Evolutionary conservation across 2,797 vertebrate species (phyloP).

Genomic region (Urosaurus nigricauda): DNA sequence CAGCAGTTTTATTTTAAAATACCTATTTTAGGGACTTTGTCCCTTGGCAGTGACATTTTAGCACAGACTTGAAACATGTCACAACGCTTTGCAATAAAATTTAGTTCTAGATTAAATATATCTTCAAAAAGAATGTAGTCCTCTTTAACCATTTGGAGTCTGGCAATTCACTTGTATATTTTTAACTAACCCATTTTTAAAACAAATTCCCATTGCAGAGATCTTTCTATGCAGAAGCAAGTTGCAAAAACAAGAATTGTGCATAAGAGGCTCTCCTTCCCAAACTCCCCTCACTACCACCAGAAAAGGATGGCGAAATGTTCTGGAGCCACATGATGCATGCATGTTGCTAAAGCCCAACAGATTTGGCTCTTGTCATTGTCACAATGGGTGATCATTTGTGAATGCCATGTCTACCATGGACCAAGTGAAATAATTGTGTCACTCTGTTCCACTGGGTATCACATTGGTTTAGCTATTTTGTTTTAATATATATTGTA

Average conservation of each 20-base stretch:
- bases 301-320: neutral
- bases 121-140: neutral
- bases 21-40: constrained; percentile 20
- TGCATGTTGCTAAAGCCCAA: neutral
- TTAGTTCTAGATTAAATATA: constrained; percentile 8
- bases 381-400: neutral
- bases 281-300: no score
- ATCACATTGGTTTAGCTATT: no score
- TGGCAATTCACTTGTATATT: neutral
- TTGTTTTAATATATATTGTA: no score
- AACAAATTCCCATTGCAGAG: neutral
- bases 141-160: neutral
- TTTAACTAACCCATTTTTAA: neutral
- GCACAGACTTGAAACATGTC: constrained; percentile 18
- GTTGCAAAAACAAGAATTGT: neutral
- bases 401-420: neutral
- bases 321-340: neutral
- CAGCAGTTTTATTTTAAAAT: constrained; percentile 41
- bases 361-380: neutral
- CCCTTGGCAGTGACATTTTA: constrained; percentile 25
- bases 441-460: no score
- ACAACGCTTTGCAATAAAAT: constrained; percentile 8
- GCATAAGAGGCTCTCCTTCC: neutral
- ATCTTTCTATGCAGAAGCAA: neutral
- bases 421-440: no score